Conservation (phyloP, 2,113 vertebrate species). For the Phyllostomus hastatus region DNA sequence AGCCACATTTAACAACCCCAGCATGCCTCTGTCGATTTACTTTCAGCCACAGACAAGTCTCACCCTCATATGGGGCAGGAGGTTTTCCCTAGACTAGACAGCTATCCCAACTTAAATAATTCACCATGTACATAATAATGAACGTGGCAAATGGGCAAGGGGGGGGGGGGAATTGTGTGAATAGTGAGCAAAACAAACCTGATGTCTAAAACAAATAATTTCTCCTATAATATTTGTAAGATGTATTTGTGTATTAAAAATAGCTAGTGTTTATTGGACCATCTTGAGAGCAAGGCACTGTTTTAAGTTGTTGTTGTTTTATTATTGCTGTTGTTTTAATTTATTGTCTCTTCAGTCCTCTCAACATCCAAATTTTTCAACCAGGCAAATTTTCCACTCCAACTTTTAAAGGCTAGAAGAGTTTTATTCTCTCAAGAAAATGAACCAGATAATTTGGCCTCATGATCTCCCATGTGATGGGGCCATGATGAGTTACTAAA, state of each 20-base stretch:
- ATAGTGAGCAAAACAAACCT: neutral
- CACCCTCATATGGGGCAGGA: neutral
- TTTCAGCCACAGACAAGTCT: neutral
- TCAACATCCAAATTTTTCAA: neutral
- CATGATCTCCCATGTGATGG: neutral
- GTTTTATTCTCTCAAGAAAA: neutral
- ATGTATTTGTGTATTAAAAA: neutral
- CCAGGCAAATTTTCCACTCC: neutral
- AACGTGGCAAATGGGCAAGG: neutral
- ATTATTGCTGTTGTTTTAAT: neutral
- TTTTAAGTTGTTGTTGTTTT: neutral
- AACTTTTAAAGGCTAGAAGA: neutral
- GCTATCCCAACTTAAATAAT: neutral
- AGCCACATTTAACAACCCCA: conserved; percentile 19
- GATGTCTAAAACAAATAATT: neutral
- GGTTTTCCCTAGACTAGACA: neutral
- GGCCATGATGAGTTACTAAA: neutral
- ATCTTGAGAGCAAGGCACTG: neutral
- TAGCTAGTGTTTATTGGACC: neutral
- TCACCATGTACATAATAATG: neutral
- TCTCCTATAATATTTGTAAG: neutral
- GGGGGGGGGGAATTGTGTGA: neutral
- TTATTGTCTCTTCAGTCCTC: neutral
- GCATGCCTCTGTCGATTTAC: neutral
- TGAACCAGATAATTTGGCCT: neutral